Evolutionary conservation across 2,888 invertebrate species (phyloP), one percentile per base, ranked within the genome.

Genomic region (Sphaeridia pumilis): DNA sequence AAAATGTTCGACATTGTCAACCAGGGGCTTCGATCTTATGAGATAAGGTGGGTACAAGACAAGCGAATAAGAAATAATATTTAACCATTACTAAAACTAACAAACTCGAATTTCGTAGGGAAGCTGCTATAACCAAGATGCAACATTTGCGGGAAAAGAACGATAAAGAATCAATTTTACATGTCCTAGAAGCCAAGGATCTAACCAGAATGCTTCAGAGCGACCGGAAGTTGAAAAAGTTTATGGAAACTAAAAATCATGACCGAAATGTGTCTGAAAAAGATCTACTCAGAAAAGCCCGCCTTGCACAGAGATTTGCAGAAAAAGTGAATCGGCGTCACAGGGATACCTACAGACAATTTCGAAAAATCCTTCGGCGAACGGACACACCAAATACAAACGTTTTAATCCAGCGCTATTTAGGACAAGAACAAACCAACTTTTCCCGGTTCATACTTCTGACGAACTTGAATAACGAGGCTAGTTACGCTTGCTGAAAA

Each of bases 1-100:
- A 79, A 83, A 66, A 87, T 89, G 68, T 78, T 85, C 63, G 88
- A 88, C 67, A 72, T 89, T 53, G 84, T 93, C 56, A 90, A 92
- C 65, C 84, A 86, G 65, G 86, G 90, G 0, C 90, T 87, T 22
- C 74, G 83, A 36, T 86, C 90, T 1, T 93, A 88, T 67, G 89
- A 90, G 71, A 87, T 88, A 70, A 76, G 90, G 56, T 89, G 84
- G 69, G 83, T 84, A 2, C 12, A 20, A 10, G 35, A 20, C 49
- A 52, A 1, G 63, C 70, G 70, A 46, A 31, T 35, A 34, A 22
- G n/a, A n/a, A 21, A 22, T 22, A 36, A 4, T 35, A 35, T 35
- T 20, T 41, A 31, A 31, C 10, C 31, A 14, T 31, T 10, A 31
- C 14, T 14, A 10, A 31, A 7, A 31, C 7, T 7, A 10, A 31